Conservation (phyloP, 2,113 vertebrate genomes). For the Arenaria interpres region DNA sequence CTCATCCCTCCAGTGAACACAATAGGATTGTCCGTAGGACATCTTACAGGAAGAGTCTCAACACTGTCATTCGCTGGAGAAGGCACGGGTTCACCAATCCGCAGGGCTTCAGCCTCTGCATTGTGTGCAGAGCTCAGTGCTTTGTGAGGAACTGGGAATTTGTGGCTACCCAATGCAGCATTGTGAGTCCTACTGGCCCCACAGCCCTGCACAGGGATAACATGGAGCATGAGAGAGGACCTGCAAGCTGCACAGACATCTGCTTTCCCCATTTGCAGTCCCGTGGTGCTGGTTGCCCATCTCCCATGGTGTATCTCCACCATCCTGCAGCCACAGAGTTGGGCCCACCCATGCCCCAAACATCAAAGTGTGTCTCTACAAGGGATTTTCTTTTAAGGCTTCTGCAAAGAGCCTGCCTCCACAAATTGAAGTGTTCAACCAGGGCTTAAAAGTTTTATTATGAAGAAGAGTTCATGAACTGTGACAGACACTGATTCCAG, state of each 20-base stretch:
- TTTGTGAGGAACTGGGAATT: neutral
- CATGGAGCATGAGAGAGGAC: no score
- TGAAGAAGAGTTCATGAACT: neutral
- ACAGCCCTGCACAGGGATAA: neutral
- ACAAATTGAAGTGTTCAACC: neutral
- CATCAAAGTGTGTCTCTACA: neutral
- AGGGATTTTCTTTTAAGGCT: neutral
- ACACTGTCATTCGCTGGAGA: neutral
- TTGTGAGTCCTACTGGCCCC: neutral
- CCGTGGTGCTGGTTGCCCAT: neutral
- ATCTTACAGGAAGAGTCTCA: neutral
- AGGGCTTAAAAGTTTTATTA: neutral
- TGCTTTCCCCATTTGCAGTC: neutral
- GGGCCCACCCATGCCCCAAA: neutral
- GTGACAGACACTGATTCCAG: neutral
- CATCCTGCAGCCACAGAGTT: neutral
- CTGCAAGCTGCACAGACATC: neutral
- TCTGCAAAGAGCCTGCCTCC: neutral
- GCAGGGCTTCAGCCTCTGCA: fast-evolving
- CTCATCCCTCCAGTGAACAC: neutral
- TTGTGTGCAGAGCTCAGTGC: neutral
- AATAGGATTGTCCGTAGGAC: neutral
- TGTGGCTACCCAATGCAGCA: neutral
- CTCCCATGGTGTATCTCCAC: fast-evolving
- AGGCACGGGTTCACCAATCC: neutral